phyloP scores from a whole-genome alignment of 2,888 invertebrate species.

The Drosophila sordidula region DNA sequence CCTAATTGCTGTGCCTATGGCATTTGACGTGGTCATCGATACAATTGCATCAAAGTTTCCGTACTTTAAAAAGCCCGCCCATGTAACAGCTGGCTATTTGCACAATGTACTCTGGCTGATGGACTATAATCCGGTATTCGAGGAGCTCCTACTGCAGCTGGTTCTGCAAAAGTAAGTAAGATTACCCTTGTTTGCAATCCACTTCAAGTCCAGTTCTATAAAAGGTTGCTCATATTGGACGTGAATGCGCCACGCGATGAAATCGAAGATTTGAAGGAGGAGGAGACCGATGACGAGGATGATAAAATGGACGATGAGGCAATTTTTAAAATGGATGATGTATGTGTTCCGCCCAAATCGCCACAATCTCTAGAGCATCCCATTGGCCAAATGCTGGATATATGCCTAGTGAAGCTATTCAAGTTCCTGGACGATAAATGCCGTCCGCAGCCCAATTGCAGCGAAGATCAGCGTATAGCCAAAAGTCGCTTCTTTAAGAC shows the following conservation, averaged over 20 bases:
- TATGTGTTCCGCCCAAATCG: constrained; percentile 29
- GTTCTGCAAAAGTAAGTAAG: constrained; percentile 90
- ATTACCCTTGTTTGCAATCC: neutral
- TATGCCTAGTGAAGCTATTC: constrained; percentile 91
- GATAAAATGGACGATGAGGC: constrained; percentile 68
- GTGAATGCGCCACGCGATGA: constrained; percentile 88
- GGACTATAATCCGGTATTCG: constrained; percentile 90
- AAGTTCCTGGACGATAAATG: constrained; percentile 86
- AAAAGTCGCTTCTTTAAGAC: constrained; percentile 86
- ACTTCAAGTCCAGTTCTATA: neutral
- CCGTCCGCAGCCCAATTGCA: constrained; percentile 39
- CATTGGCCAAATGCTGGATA: constrained; percentile 90
- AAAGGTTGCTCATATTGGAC: constrained; percentile 90
- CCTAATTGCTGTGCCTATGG: constrained; percentile 86
- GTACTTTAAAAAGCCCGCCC: constrained; percentile 89
- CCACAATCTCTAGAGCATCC: constrained; percentile 85
- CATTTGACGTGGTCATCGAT: constrained; percentile 89
- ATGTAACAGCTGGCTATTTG: constrained; percentile 90
- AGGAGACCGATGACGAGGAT: constrained; percentile 85
- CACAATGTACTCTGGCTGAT: constrained; percentile 91
- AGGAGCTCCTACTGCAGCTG: constrained; percentile 89
- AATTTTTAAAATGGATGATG: constrained; percentile 82
- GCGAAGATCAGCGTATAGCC: constrained; percentile 86
- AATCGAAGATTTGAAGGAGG: constrained; percentile 86
- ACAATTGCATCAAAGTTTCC: constrained; percentile 90